Evolutionary conservation across 1,140 invertebrate genomes (phyloP), one percentile per base, ranked within the genome.

Genomic region (Thalassaphorura encarpata): DNA sequence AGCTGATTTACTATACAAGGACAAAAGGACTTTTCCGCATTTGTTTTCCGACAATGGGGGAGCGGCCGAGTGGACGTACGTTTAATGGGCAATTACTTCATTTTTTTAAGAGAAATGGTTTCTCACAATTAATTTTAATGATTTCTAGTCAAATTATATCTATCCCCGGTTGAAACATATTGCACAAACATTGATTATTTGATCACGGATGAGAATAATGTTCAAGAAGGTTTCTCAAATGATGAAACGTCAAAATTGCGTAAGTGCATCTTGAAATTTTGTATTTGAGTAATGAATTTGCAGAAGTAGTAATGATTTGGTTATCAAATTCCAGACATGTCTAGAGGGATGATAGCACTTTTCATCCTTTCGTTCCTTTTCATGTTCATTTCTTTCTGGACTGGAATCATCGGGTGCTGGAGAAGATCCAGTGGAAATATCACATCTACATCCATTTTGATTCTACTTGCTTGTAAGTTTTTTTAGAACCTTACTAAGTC

Each of bases 161-260:
- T 92, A 64, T 93, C 89, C 51, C 89, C 89, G 0, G 87, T 92
- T 50, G 90, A 95, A 72, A 94, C 90, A 1, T 87, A 93, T 72
- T 95, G 90, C 72, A 88, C 84, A 71, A 94, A 93, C 75, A 83
- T 95, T 65, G 87, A 94, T 71, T 95, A 95, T 72, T 92, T 88
- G 77, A 84, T 90, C 61, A 84, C 86, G 6, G 84, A 87, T 70
- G 83, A 85, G 60, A 85, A 89, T 64, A 87, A 88, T 68, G 78
- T 83, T 62, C 87, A 85, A 11, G 81, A 83, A 67, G 78, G 80
- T 52, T 85, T 89, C 60, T 81, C 81, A 1, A 84, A 89, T 56
- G 85, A 89, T 66, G 83, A 85, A 41, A 88, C 87, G 83, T 83
- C 85, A 58, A 81, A 85, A 77, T 75, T 85, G 58, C 82, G 83